These are phyloP conservation scores for Eueides isabella DNA, from an alignment of 1,140 invertebrate species.

Conservation along the genomic window DNA sequence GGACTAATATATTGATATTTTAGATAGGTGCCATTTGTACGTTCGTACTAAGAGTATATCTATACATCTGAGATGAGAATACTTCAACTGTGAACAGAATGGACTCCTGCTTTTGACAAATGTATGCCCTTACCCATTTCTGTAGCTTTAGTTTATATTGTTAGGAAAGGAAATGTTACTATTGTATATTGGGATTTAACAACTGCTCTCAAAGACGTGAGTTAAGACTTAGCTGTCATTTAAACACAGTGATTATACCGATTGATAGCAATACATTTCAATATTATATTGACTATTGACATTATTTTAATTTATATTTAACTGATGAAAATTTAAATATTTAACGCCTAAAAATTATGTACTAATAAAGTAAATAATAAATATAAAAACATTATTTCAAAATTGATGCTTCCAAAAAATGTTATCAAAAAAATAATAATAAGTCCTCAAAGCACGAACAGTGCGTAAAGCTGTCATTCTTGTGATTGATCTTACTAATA, in stretches of 20 bases:
- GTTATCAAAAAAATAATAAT: too few relatives aligned
- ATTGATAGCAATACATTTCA: neutral
- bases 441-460: neutral
- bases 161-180: neutral
- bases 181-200: neutral
- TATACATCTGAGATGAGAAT: neutral
- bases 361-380: too few relatives aligned
- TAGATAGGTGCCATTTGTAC: neutral
- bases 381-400: too few relatives aligned
- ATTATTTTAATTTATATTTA: too few relatives aligned
- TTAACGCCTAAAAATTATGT: too few relatives aligned
- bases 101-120: constrained; percentile 11
- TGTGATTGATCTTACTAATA: neutral
- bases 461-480: neutral
- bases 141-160: neutral
- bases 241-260: neutral
- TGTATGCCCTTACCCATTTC: neutral
- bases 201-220: neutral
- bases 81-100: constrained; percentile 14
- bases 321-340: too few relatives aligned
- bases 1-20: neutral
- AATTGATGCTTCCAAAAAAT: too few relatives aligned
- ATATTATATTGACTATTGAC: too few relatives aligned
- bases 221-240: neutral
- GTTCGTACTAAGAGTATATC: neutral